Base-by-base conservation (phyloP, 2,113 vertebrate species). In the Thryonomys swinderianus region DNA sequence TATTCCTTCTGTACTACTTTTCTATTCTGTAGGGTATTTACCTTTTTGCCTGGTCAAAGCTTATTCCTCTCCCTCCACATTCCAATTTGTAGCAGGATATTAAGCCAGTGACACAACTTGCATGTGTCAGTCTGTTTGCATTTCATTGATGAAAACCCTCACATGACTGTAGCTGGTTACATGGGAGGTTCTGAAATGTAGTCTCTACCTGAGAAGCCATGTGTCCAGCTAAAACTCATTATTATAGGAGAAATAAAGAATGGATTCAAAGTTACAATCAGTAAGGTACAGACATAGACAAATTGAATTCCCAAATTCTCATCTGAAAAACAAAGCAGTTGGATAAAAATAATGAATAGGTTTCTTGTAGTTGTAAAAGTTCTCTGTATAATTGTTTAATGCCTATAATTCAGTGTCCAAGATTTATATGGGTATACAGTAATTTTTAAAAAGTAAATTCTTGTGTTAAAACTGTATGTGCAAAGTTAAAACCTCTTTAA, bases 321-420 rank as follows among this genome's bases (percentile, higher is more conserved):
- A 80, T 88, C 48, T 82, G 23, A 66, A 95, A 86, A 89, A 48
- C 64, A 86, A 90, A 18, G 2, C 13, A 71, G 13, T 83, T 95
- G 40, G 71, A 73, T 73, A 92, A 90, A 94, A 83, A 79, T 53
- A 37, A n/a, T 30, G 6, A 32, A 37, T 71, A 85, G 42, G 11
- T 81, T 76, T 34, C 59, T 92, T 53, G 74, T 87, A 78, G 62
- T 79, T 83, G 18, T 85, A 59, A 94, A 95, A 85, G 69, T 69
- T 80, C 14, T 62, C 2, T 42, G 20, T 74, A 40, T 81, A 90
- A 40, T 69, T 76, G 7, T 93, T 71, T 69, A 34, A 78, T 95
- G 12, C 27, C 55, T 73, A 53, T 25, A n/a, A 5, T 40, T 87
- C 40, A 73, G 32, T 87, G 37, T 91, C 66, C 79, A 81, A 3